phyloP scores from a whole-genome alignment of 2,113 vertebrate genomes.

The Sialia sialis region DNA sequence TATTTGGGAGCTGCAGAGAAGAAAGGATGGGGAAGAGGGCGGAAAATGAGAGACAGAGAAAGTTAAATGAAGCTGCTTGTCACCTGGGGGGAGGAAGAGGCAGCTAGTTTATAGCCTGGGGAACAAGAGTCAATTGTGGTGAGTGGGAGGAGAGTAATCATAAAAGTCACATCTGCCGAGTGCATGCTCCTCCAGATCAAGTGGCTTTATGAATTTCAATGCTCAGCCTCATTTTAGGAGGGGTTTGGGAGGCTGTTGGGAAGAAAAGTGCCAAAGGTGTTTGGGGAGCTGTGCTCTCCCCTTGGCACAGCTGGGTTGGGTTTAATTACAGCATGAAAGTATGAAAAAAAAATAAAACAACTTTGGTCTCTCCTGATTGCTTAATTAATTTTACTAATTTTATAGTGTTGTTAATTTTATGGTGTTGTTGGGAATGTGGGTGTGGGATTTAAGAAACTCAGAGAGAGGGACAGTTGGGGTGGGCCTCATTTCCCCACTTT shows the following conservation, averaged over 20 bases:
- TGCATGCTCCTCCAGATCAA: not conserved
- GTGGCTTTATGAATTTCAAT: slow-evolving; percentile 17
- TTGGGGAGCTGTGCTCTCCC: not conserved
- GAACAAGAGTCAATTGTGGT: slow-evolving; percentile 17
- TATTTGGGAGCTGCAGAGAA: not conserved
- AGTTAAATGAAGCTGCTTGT: slow-evolving; percentile 34
- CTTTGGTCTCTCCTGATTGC: not conserved
- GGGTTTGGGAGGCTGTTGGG: not conserved
- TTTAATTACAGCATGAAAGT: not conserved
- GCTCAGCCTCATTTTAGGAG: not conserved
- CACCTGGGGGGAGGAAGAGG: slow-evolving; percentile 22
- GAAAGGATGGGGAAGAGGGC: not conserved
- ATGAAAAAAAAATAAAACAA: not conserved
- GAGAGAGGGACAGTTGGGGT: not conserved
- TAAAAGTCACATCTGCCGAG: slow-evolving; percentile 24
- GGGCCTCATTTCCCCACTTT: not conserved
- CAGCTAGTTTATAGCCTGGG: slow-evolving; percentile 46
- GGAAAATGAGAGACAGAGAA: slow-evolving; percentile 30
- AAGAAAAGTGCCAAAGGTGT: not conserved
- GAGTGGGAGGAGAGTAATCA: slow-evolving; percentile 53
- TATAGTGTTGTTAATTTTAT: not conserved
- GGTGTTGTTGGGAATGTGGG: not conserved
- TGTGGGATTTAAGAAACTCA: not conserved
- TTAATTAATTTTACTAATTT: not conserved
- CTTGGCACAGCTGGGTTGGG: not conserved